Evolutionary conservation across 2,888 invertebrate genomes (phyloP).

Genomic region (Drosophila infuscata): DNA sequence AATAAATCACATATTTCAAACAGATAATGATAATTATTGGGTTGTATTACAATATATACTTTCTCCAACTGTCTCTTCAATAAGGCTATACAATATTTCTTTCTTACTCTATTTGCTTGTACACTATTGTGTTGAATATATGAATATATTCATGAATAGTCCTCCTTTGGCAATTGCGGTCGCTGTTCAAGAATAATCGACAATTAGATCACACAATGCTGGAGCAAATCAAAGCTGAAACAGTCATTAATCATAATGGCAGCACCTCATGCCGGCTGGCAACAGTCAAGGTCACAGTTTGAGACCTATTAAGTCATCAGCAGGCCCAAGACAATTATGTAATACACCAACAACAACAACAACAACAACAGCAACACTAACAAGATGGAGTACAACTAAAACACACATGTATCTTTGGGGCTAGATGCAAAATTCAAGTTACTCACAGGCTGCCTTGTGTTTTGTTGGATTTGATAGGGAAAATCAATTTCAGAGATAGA

Average conservation of each 20-base stretch:
- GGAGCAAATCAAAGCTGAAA: constrained; percentile 31
- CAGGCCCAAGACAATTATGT: constrained; percentile 59
- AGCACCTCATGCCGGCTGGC: constrained; percentile 12
- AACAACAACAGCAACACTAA: background rate
- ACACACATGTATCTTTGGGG: constrained; percentile 29
- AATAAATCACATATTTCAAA: background rate
- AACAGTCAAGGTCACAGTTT: constrained; percentile 51
- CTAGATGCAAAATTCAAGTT: constrained; percentile 33
- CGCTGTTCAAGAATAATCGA: background rate
- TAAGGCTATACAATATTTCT: background rate
- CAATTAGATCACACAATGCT: constrained; percentile 24
- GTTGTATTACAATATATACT: background rate
- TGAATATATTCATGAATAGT: background rate
- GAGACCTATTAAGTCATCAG: constrained; percentile 65
- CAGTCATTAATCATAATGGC: constrained; percentile 46
- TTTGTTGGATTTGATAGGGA: constrained; percentile 24
- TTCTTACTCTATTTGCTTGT: background rate
- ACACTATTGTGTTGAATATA: background rate
- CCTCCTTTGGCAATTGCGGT: background rate
- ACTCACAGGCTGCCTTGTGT: background rate
- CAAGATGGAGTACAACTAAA: constrained; percentile 16
- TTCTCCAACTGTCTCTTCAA: background rate
- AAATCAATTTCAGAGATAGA: constrained; percentile 46
- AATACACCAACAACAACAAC: constrained; percentile 26
- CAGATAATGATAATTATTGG: background rate